phyloP scores from a whole-genome alignment of 2,888 invertebrate genomes.

The Lagria hirta region DNA sequence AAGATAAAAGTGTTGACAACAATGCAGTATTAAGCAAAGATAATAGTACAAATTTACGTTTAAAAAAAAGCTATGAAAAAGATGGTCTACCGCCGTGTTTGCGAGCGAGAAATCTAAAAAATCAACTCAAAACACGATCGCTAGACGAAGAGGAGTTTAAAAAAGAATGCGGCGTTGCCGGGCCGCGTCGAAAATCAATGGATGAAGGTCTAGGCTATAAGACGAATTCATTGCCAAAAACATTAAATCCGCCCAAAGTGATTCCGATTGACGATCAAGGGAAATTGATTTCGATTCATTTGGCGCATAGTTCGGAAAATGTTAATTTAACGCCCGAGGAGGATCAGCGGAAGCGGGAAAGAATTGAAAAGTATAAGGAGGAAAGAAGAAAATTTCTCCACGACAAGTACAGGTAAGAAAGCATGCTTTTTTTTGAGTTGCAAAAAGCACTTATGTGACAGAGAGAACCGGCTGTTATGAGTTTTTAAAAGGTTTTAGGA shows the following conservation, averaged over 20 bases:
- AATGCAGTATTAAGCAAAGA: slow-evolving; percentile 8
- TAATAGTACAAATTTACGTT: slow-evolving; percentile 22
- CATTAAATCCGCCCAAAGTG: slow-evolving; percentile 60
- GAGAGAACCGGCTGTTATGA: no score
- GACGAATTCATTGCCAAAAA: slow-evolving; percentile 60
- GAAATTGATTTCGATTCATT: slow-evolving; percentile 40
- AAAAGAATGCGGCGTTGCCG: slow-evolving; percentile 59
- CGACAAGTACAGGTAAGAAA: slow-evolving; percentile 69
- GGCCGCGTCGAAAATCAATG: slow-evolving; percentile 60
- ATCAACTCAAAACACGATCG: slow-evolving; percentile 66
- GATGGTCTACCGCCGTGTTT: slow-evolving; percentile 61
- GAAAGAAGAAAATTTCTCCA: slow-evolving; percentile 82
- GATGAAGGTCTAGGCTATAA: slow-evolving; percentile 53
- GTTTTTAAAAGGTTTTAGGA: no score
- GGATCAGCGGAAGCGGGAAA: slow-evolving; percentile 66
- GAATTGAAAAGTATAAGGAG: slow-evolving; percentile 89
- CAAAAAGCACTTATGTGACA: no score
- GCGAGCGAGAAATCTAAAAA: slow-evolving; percentile 64
- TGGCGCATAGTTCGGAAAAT: slow-evolving; percentile 48
- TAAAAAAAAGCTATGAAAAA: slow-evolving; percentile 46
- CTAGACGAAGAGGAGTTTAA: slow-evolving; percentile 74
- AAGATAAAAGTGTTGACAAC: slow-evolving; percentile 27
- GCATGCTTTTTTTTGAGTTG: no score
- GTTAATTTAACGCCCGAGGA: slow-evolving; percentile 35
- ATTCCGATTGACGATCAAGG: slow-evolving; percentile 52